phyloP scores from a whole-genome alignment of 2,888 invertebrate species.

The Disparrhopalites patrizii region DNA sequence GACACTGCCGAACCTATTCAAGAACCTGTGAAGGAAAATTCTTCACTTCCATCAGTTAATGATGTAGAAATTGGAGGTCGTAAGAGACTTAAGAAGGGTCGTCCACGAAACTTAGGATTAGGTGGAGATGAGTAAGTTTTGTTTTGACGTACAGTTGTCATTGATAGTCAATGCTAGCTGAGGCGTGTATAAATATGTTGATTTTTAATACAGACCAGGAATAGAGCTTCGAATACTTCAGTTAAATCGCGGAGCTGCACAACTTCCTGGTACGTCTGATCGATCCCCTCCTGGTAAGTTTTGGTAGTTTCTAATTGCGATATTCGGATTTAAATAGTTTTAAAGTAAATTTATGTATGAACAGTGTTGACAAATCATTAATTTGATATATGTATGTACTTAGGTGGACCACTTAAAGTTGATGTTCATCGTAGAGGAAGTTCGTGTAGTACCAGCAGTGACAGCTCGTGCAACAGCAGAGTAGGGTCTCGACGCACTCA shows the following conservation, averaged over 20 bases:
- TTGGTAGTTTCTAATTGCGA: background rate
- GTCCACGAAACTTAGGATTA: slow-evolving; percentile 7
- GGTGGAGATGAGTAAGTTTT: slow-evolving; percentile 20
- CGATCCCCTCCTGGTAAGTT: slow-evolving; percentile 3
- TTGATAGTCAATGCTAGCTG: background rate
- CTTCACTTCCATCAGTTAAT: background rate
- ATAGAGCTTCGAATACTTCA: slow-evolving; percentile 68
- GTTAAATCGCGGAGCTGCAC: slow-evolving; percentile 28
- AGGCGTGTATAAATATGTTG: background rate
- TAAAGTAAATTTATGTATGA: too few species aligned
- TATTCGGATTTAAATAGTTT: too few species aligned
- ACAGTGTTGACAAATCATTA: too few species aligned
- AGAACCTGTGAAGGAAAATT: slow-evolving; percentile 51
- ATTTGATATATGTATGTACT: too few species aligned
- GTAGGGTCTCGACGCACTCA: slow-evolving; percentile 32
- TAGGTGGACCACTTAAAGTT: slow-evolving; percentile 72
- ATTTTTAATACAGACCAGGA: background rate
- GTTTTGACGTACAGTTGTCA: background rate
- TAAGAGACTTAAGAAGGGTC: background rate
- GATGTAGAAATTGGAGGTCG: slow-evolving; percentile 4
- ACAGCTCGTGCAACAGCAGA: slow-evolving; percentile 29
- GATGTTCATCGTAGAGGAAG: slow-evolving; percentile 90
- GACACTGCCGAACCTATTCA: slow-evolving; percentile 84
- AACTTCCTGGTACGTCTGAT: slow-evolving; percentile 4
- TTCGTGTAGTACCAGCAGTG: slow-evolving; percentile 65